Evolutionary conservation across 2,797 vertebrate species (phyloP), one percentile per base, ranked within the genome.

Genomic region (Astyanax mexicanus): DNA sequence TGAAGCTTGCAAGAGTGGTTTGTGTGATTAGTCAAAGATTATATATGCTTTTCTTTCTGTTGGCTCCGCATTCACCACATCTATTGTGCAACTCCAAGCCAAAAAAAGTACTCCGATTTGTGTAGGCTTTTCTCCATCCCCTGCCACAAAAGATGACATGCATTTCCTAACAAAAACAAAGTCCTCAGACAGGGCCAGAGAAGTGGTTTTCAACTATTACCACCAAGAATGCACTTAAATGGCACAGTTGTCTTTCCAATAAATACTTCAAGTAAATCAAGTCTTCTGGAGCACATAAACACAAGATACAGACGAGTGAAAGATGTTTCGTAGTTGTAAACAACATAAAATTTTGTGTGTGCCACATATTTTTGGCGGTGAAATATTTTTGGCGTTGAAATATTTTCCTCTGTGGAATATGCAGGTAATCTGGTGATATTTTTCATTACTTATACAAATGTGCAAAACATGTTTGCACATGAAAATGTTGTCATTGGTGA

Each of bases 111-210:
- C 60, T 77, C 32, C 6, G 54, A 81, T 70, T 73, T 72, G 76
- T 76, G 62, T 19, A 72, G 65, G 38, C 51, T 55, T 55, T 42
- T 78, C 74, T 72, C 62, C 77, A 75, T 86, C 85, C 76, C 86
- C 69, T 49, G 73, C 69, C 68, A 74, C 44, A 58, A 66, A 61
- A 67, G 40, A 80, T 76, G 52, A 80, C 79, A 74, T 81, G 74
- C 69, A 81, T 84, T 87, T 83, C 77, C 76, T 78, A 80, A 79
- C 64, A 81, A 84, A 88, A 78, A 82, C 81, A 72, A 74, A 80
- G 77, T 78, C 77, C 42, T 73, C 77, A 84, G 81, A 74, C 13
- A 75, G 84, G 58, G 83, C 79, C 79, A 87, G 74, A 82, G 57
- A 81, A 82, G 75, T 72, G 81, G 78, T 77, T 77, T 69, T 62